Evolutionary conservation across 2,797 vertebrate genomes (phyloP).

Genomic region (Enteromius viviparus): DNA sequence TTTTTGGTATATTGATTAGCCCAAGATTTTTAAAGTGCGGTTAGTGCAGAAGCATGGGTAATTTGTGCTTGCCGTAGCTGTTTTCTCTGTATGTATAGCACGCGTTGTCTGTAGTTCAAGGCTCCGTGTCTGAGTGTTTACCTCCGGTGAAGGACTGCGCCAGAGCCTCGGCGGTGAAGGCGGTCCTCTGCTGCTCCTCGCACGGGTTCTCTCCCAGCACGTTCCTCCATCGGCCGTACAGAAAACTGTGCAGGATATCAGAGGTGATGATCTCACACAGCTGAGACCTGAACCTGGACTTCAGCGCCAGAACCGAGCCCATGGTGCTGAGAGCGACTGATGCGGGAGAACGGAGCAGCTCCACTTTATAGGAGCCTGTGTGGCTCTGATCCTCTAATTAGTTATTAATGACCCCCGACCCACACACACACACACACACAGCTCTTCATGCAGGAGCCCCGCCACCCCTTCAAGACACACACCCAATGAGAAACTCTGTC

Average conservation of each 20-base stretch:
- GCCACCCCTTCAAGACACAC: constrained; percentile 56
- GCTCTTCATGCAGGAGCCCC: constrained; percentile 60
- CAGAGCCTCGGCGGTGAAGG: constrained; percentile 95
- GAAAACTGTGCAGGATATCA: constrained; percentile 97
- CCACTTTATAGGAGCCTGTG: constrained; percentile 83
- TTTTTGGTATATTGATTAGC: neutral
- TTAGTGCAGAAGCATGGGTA: neutral
- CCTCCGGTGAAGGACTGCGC: constrained; percentile 96
- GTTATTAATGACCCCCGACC: constrained; percentile 95
- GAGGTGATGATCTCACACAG: constrained; percentile 97
- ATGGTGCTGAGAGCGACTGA: constrained; percentile 68
- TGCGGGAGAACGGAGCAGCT: constrained; percentile 61
- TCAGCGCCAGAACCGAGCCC: constrained; percentile 94
- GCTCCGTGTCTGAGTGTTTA: no score
- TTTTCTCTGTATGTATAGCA: no score
- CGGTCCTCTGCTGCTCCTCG: constrained; percentile 87
- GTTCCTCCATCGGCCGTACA: constrained; percentile 97
- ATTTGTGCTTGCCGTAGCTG: neutral
- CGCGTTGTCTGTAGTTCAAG: neutral
- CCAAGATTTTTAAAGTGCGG: no score
- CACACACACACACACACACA: constrained; percentile 51
- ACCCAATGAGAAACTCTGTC: constrained; percentile 34
- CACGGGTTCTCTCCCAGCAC: constrained; percentile 91
- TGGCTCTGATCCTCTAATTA: constrained; percentile 90
- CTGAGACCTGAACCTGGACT: constrained; percentile 88